Evolutionary conservation across 2,113 vertebrate species (phyloP), one percentile per base, ranked within the genome.

Genomic region (Heptranchias perlo): DNA sequence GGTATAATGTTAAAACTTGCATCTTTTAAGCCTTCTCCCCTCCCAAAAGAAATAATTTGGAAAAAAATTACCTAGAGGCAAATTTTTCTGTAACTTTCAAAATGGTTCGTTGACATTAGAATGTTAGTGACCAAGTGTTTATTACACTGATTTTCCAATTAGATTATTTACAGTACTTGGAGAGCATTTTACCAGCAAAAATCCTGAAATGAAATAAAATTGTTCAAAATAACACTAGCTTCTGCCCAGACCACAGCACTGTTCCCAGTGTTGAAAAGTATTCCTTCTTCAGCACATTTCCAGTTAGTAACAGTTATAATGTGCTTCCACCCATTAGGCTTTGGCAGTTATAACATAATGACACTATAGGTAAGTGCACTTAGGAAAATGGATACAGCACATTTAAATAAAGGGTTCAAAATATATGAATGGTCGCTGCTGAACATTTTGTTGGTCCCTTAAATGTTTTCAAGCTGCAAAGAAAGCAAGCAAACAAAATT

Each of bases 321-420:
- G 65, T 61, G 65, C 92, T 94, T 94, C 64, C 39, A 47, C 5
- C 47, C 64, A 95, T 69, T 67, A 69, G 25, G 8, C 25, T 69
- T 69, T 95, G 94, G 94, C 13, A 95, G 44, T 65, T 69, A 35
- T 49, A 95, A 35, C 47, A 31, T 69, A 92, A 91, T 92, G 54
- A 93, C 89, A 93, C 1, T 62, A 69, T 14, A 52, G 65, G 39
- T 52, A 73, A 69, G 44, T 95, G 47, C 65, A 69, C 64, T 69
- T 69, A 31, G 65, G 64, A 31, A 95, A 62, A 93, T 39, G n/a
- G 18, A 18, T 21, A 39, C 89, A 93, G 31, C 87, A 91, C 13
- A 91, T 35, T 89, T 89, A 91, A 89, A 64, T 28, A 65, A 94
- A 91, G n/a, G 21, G 21, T 49, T 31, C 23, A 47, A 67, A 95